phyloP scores from a whole-genome alignment of 2,113 vertebrate species.

The Setophaga petechia region DNA sequence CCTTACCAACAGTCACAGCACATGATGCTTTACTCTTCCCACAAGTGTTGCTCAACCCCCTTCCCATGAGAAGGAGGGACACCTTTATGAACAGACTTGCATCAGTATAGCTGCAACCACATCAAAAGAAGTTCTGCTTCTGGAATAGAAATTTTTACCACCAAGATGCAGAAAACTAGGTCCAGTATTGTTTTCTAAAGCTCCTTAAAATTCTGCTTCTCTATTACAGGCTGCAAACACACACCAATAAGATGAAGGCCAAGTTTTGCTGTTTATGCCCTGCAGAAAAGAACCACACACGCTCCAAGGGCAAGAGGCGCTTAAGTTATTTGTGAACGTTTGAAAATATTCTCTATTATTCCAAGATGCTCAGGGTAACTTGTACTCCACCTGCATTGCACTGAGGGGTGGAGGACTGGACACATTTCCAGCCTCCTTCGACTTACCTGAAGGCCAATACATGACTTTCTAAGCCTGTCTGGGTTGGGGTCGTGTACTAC shows the following conservation, averaged over 20 bases:
- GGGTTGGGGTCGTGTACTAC: too few relatives aligned
- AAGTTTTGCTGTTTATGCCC: neutral
- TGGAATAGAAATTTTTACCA: neutral
- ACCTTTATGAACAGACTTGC: neutral
- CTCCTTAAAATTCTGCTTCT: neutral
- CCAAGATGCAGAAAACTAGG: neutral
- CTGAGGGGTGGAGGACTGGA: fast-evolving
- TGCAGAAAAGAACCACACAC: fast-evolving
- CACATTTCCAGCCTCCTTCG: neutral
- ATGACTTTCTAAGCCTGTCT: neutral
- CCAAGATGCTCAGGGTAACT: neutral
- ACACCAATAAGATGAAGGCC: neutral
- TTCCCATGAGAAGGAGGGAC: neutral
- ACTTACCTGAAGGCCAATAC: neutral
- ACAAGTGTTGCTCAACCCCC: neutral
- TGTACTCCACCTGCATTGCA: neutral
- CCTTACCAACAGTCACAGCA: neutral
- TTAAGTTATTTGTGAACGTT: neutral
- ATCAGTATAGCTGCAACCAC: neutral
- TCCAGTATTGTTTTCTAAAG: neutral
- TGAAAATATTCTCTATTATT: neutral
- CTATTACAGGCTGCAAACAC: neutral
- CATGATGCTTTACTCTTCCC: neutral
- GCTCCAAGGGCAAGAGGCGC: fast-evolving
- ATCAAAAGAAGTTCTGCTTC: neutral